Evolutionary conservation across 1,140 invertebrate genomes (phyloP).

Genomic region (Scaptomyza montana): DNA sequence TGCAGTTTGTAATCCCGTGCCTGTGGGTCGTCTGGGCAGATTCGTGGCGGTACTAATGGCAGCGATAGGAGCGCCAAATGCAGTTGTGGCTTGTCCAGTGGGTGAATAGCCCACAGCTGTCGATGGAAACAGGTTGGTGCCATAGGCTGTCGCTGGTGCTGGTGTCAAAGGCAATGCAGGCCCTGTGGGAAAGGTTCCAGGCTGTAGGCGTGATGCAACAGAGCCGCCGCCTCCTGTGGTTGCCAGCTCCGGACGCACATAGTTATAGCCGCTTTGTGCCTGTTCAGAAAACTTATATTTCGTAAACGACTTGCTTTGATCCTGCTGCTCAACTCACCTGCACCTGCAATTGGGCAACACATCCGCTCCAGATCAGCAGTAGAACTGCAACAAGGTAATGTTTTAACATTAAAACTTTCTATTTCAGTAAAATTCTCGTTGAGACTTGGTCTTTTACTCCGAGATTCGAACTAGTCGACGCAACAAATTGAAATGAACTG

Average conservation of each 20-base stretch:
- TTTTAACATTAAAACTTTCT: constrained; percentile 57
- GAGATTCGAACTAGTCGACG: constrained; percentile 53
- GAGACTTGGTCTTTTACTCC: constrained; percentile 38
- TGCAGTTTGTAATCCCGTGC: constrained; percentile 35
- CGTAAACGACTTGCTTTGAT: not conserved
- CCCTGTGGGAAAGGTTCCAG: constrained; percentile 58
- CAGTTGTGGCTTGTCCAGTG: constrained; percentile 67
- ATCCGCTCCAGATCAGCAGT: constrained; percentile 59
- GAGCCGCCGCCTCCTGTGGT: constrained; percentile 56
- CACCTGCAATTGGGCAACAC: constrained; percentile 58
- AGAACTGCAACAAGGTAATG: constrained; percentile 58
- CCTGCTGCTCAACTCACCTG: constrained; percentile 34
- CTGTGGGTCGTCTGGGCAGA: constrained; percentile 37
- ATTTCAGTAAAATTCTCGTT: constrained; percentile 23
- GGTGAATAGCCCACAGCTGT: constrained; percentile 62
- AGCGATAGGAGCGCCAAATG: constrained; percentile 64
- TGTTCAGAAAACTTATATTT: constrained; percentile 20
- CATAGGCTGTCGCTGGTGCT: constrained; percentile 62
- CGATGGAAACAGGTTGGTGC: constrained; percentile 57
- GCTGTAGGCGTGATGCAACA: constrained; percentile 43
- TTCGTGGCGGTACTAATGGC: constrained; percentile 9
- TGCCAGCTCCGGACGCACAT: constrained; percentile 83
- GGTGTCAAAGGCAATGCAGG: constrained; percentile 53
- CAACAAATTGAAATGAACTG: constrained; percentile 71
- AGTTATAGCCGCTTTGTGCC: constrained; percentile 85